Base-by-base conservation (phyloP, 2,113 vertebrate species). In the Danionella cerebrum region DNA sequence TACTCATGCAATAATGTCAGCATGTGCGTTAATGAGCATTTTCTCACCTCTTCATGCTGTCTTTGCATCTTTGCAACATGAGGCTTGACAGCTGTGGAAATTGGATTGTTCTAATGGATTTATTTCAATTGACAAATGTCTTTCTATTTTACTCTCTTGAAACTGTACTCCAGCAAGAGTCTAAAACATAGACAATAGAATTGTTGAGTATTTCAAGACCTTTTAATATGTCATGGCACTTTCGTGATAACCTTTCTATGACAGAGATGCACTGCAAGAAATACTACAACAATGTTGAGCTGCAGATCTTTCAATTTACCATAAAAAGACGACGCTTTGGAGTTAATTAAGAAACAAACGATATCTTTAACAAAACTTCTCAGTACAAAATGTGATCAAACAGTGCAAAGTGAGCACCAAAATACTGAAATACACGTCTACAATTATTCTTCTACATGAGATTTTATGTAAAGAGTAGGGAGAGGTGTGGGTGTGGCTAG, bases 231-330 rank as follows among this genome's bases (percentile, higher is more conserved):
- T 22, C 39, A 14, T 60, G 33, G 29, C 16, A 41, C 24, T 6
- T 27, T 51, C 33, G 31, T 48, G 58, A 69, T 38, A 73, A 36
- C 36, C 18, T 52, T 47, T 51, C 18, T 41, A 22, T 51, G 10
- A 18, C 21, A 31, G 47, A 64, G 25, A 16, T 27, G 44, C 14
- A 52, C 19, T 33, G n/a, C n/a, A n/a, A n/a, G n/a, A n/a, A n/a
- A n/a, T n/a, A n/a, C n/a, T n/a, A n/a, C n/a, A n/a, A n/a, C n/a
- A n/a, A n/a, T n/a, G n/a, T n/a, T n/a, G n/a, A n/a, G n/a, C n/a
- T n/a, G n/a, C n/a, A n/a, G n/a, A n/a, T n/a, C n/a, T n/a, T n/a
- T n/a, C n/a, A n/a, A n/a, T n/a, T n/a, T n/a, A n/a, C n/a, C n/a
- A n/a, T n/a, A n/a, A n/a, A n/a, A n/a, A n/a, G n/a, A n/a, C n/a